Evolutionary conservation across 2,113 vertebrate genomes (phyloP), one percentile per base, ranked within the genome.

Genomic region (Cyrtonyx montezumae): DNA sequence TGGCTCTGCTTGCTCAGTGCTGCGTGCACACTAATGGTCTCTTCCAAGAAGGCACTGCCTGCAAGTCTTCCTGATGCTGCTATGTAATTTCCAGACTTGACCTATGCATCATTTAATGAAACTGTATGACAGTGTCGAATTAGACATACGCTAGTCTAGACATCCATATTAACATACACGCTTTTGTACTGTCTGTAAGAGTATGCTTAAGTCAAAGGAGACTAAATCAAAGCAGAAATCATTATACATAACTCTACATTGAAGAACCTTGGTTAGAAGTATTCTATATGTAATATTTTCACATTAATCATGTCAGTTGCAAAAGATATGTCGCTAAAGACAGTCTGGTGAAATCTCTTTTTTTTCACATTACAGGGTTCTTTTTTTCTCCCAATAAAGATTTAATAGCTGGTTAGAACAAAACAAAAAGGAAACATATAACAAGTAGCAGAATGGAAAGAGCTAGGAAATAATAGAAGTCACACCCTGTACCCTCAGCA

Each of bases 381-480:
- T 91, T 88, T 81, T 51, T 58, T 17, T 49, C n/a, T 62, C 25
- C 12, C 45, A 48, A 42, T 28, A n/a, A 96, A 87, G 53, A 25
- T 88, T 94, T 74, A 36, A 61, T 85, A 73, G 43, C 66, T 89
- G 55, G 34, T 68, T 91, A 34, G 23, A 63, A 42, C 17, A 22
- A 49, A 90, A 61, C 26, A 66, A 89, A 78, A 94, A 81, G 37
- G 43, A 96, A 96, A 96, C 56, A 68, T 82, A 67, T 90, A 58
- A 75, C 43, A 81, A 97, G 84, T 65, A 90, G 42, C 46, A 75
- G 55, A 91, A 69, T 80, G 84, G 80, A 95, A 95, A 92, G 66
- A 91, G 82, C 45, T 20, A 19, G n/a, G 34, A 91, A 90, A 92
- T 89, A 96, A 94, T 84, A 81, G 55, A 94, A 85, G 86, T 96